Conservation (phyloP, 1,140 invertebrate genomes). For the Physella acuta region DNA sequence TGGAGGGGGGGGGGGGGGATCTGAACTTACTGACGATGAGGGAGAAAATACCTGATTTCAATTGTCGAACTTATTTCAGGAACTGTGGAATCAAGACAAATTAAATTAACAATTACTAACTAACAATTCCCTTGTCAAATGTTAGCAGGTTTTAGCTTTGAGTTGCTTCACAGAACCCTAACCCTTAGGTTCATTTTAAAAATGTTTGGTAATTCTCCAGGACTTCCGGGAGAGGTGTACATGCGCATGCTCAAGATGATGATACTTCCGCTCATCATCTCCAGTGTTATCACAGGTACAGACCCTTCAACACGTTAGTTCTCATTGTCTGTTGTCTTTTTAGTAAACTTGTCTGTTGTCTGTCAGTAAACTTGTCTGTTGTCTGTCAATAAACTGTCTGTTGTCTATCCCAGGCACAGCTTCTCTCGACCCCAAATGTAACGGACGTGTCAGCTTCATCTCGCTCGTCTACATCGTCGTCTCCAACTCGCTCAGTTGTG, state of each 20-base stretch:
- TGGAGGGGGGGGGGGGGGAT: too few species aligned
- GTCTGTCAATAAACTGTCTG: neutral
- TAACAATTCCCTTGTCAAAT: too few species aligned
- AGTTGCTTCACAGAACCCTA: too few species aligned
- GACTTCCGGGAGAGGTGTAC: conserved; percentile 66
- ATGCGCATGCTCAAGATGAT: conserved; percentile 59
- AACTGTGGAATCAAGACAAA: too few species aligned
- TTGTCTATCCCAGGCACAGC: conserved; percentile 70
- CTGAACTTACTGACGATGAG: too few species aligned
- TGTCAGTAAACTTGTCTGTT: too few species aligned
- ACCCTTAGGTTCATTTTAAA: too few species aligned
- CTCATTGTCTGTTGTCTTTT: neutral
- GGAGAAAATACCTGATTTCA: too few species aligned
- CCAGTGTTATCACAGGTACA: conserved; percentile 51
- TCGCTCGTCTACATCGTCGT: conserved; percentile 37
- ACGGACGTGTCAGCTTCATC: conserved; percentile 41
- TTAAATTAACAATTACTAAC: too few species aligned
- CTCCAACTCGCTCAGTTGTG: conserved; percentile 35
- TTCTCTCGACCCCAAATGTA: conserved; percentile 41
- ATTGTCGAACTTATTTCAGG: too few species aligned
- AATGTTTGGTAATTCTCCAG: too few species aligned
- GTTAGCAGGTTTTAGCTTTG: too few species aligned
- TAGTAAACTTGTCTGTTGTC: neutral
- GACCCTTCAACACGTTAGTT: conserved; percentile 47
- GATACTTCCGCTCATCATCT: conserved; percentile 59